Evolutionary conservation across 2,888 invertebrate genomes (phyloP).

Genomic region (Rugalucina vietnamica): DNA sequence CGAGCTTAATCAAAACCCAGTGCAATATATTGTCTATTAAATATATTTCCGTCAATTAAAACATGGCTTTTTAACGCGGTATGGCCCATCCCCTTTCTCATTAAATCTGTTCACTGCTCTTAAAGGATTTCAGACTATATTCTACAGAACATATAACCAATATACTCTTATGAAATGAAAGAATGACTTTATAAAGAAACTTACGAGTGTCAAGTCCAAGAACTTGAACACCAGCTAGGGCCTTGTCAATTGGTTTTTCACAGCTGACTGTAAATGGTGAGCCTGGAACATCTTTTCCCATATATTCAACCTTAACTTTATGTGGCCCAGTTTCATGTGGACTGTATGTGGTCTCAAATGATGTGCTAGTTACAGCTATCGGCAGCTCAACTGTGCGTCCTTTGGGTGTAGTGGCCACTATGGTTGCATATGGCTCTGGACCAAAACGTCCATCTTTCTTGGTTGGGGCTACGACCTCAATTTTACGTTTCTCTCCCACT

Average conservation of each 20-base stretch:
- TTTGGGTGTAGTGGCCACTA: constrained; percentile 85
- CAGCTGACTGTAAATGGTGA: constrained; percentile 84
- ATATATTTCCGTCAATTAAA: too few relatives aligned
- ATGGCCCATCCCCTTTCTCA: too few relatives aligned
- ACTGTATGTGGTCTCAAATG: constrained; percentile 81
- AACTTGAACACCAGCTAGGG: constrained; percentile 84
- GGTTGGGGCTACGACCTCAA: constrained; percentile 39
- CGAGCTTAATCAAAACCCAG: too few relatives aligned
- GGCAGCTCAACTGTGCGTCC: constrained; percentile 88
- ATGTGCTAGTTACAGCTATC: constrained; percentile 91
- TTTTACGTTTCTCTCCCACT: constrained; percentile 62
- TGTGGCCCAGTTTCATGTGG: constrained; percentile 83
- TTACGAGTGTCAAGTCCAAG: constrained; percentile 95
- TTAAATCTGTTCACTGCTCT: too few relatives aligned
- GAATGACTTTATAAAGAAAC: constrained; percentile 85
- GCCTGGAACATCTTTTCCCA: constrained; percentile 83
- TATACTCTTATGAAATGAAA: too few relatives aligned
- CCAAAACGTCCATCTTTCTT: constrained; percentile 47
- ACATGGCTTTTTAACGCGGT: too few relatives aligned
- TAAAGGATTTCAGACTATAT: too few relatives aligned
- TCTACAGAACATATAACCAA: too few relatives aligned
- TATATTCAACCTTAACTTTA: constrained; percentile 82
- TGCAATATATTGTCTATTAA: too few relatives aligned
- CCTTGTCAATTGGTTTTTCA: constrained; percentile 78
- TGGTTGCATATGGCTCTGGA: constrained; percentile 60